A percentile compares a stretch with the other conserved stretches of the same genome.
Evolutionary conservation across 2,888 invertebrate genomes (phyloP).

Genomic region (Metopia argyrocephala): DNA sequence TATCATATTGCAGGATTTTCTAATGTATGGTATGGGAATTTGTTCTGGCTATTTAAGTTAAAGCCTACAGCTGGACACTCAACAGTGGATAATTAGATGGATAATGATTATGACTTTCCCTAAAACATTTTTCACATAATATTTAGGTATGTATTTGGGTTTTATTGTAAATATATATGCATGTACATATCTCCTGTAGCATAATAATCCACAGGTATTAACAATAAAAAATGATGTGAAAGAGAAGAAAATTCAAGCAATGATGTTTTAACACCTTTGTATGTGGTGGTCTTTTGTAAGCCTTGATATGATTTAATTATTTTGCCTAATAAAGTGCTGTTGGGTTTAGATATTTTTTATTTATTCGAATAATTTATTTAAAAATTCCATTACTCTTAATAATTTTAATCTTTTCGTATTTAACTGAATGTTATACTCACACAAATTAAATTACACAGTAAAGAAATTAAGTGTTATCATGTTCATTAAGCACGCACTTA

Average conservation of each 20-base stretch:
- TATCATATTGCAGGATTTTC: slow-evolving; percentile 58
- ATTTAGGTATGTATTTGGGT: too few species aligned
- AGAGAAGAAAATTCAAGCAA: slow-evolving; percentile 34
- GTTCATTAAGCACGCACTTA: too few species aligned
- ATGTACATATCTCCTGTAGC: slow-evolving; percentile 42
- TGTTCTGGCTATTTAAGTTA: slow-evolving; percentile 43
- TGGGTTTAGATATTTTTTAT: too few species aligned
- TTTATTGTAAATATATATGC: too few species aligned
- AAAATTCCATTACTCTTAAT: too few species aligned
- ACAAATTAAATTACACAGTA: too few species aligned
- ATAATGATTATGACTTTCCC: slow-evolving; percentile 47
- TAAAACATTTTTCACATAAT: neutral
- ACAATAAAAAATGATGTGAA: slow-evolving; percentile 13
- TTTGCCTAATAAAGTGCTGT: slow-evolving; percentile 19
- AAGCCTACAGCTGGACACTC: slow-evolving; percentile 51
- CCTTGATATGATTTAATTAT: too few species aligned
- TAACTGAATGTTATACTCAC: too few species aligned
- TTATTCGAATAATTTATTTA: too few species aligned
- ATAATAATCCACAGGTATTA: slow-evolving; percentile 42
- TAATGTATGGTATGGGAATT: slow-evolving; percentile 53
- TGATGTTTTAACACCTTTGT: slow-evolving; percentile 56
- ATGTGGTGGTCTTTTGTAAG: too few species aligned
- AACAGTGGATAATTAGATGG: slow-evolving; percentile 58
- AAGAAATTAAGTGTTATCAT: too few species aligned
- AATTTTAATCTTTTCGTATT: too few species aligned